Conservation (phyloP, 2,113 vertebrate species). For the Paramormyrops kingsleyae region DNA sequence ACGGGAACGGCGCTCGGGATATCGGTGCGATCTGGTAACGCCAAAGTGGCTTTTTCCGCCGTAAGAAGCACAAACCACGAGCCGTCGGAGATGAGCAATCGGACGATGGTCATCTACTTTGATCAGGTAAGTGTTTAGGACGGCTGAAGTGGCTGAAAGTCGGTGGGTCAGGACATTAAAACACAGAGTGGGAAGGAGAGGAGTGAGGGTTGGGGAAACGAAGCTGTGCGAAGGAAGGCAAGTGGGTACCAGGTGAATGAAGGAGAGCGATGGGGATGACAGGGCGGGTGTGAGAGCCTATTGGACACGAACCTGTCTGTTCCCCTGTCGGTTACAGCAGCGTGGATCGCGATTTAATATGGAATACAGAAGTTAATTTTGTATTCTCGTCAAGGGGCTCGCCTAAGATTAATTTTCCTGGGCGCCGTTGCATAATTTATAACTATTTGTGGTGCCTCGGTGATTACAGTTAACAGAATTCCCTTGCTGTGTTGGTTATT, state of each 20-base stretch:
- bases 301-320: neutral
- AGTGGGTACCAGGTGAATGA: neutral
- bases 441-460: neutral
- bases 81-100: slow-evolving; percentile 97
- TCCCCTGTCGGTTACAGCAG: neutral
- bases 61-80: slow-evolving; percentile 96
- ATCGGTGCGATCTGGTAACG: slow-evolving; percentile 89
- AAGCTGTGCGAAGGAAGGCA: neutral
- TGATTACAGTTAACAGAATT: neutral
- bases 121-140: slow-evolving; percentile 70
- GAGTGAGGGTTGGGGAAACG: neutral
- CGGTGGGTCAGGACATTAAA: neutral
- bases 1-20: slow-evolving; percentile 90
- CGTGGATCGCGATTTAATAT: neutral
- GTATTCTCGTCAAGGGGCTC: neutral
- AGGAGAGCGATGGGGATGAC: neutral
- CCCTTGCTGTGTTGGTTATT: neutral
- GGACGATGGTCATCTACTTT: slow-evolving; percentile 94
- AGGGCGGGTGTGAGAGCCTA: too few species aligned
- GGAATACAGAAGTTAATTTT: neutral
- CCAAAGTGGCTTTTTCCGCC: slow-evolving; percentile 92
- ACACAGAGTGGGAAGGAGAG: neutral
- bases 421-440: neutral
- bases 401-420: neutral
- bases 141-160: neutral